Evolutionary conservation across 1,140 invertebrate species (phyloP).

Genomic region (Samia ricini): DNA sequence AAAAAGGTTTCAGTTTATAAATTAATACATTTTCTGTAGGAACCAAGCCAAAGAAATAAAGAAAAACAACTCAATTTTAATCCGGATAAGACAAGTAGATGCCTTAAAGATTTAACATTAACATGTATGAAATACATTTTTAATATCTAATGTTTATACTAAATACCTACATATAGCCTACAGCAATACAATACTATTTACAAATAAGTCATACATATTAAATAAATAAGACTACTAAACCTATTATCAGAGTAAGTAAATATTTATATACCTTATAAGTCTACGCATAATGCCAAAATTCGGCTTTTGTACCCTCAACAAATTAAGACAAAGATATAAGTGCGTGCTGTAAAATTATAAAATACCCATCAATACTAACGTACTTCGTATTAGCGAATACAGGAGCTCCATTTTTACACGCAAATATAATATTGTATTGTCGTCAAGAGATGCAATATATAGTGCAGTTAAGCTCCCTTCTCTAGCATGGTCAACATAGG

Average conservation of each 20-base stretch:
- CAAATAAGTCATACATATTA: not conserved
- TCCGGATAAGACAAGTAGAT: too few species aligned
- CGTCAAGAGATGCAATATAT: slow-evolving; percentile 27
- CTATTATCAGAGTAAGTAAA: not conserved
- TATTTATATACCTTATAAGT: not conserved
- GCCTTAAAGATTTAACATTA: too few species aligned
- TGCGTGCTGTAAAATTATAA: not conserved
- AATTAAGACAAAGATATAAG: not conserved
- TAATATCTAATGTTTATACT: not conserved
- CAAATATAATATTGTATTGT: not conserved
- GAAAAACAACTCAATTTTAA: too few species aligned
- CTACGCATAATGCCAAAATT: slow-evolving; percentile 6
- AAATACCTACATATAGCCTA: not conserved
- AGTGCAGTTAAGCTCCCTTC: slow-evolving; percentile 21
- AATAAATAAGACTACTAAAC: not conserved
- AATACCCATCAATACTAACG: not conserved
- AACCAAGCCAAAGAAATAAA: too few species aligned
- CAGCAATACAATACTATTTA: not conserved
- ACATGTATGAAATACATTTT: too few species aligned
- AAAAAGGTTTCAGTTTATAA: too few species aligned
- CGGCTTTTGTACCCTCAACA: slow-evolving; percentile 2
- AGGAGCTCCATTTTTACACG: not conserved
- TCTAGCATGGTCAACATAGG: slow-evolving; percentile 27
- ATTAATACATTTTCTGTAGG: too few species aligned
- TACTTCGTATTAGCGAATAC: not conserved